These are phyloP conservation scores for Halotydeus destructor DNA, from an alignment of 1,140 invertebrate genomes.

Conservation along the genomic window DNA sequence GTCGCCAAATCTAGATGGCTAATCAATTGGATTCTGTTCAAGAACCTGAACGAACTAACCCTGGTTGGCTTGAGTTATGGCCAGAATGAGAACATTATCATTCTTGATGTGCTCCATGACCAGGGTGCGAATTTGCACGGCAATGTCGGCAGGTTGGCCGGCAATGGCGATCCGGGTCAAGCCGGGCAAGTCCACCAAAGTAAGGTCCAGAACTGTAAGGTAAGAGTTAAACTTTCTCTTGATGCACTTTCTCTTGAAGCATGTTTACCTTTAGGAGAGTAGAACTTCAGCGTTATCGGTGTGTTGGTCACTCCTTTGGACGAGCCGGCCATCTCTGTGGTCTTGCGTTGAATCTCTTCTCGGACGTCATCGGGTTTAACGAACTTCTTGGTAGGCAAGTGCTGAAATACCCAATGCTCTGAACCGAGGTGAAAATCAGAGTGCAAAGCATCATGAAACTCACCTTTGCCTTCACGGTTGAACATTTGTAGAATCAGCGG, in stretches of 20 bases:
- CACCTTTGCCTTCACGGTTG: slow-evolving; percentile 24
- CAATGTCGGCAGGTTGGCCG: slow-evolving; percentile 81
- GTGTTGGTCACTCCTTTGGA: slow-evolving; percentile 98
- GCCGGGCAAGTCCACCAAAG: slow-evolving; percentile 81
- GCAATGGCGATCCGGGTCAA: slow-evolving; percentile 88
- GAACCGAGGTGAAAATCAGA: too few species aligned
- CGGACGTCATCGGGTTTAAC: slow-evolving; percentile 71
- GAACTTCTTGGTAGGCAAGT: slow-evolving; percentile 92
- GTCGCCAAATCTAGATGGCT: slow-evolving; percentile 57
- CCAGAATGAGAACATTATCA: slow-evolving; percentile 45
- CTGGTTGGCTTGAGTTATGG: too few species aligned
- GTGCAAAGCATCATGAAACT: too few species aligned
- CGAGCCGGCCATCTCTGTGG: slow-evolving; percentile 78
- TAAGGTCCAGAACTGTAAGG: slow-evolving; percentile 85
- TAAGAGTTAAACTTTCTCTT: too few species aligned
- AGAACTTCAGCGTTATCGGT: slow-evolving; percentile 93
- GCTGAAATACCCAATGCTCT: slow-evolving; percentile 95
- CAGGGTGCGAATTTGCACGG: slow-evolving; percentile 77
- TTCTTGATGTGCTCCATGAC: slow-evolving; percentile 79
- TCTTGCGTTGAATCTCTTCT: slow-evolving; percentile 89
- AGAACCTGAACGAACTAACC: neutral
- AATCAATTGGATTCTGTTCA: neutral
- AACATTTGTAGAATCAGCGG: slow-evolving; percentile 91
- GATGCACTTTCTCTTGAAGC: too few species aligned
- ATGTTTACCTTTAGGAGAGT: slow-evolving; percentile 92